Evolutionary conservation across 2,113 vertebrate genomes (phyloP).

Genomic region (Todiramphus saurophagus): DNA sequence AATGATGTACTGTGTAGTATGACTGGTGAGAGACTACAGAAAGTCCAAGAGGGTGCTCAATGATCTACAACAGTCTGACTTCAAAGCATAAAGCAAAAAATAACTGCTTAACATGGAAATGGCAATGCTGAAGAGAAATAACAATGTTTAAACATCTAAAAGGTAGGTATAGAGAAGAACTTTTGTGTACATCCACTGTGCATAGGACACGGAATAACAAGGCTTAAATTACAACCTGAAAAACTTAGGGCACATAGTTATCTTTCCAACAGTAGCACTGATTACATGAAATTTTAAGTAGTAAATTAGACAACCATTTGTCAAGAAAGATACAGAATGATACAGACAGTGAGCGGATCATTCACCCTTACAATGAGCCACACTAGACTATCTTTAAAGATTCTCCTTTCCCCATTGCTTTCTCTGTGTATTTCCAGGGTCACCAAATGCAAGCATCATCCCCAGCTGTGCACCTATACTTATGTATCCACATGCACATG

Average conservation of each 20-base stretch:
- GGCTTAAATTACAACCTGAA: background rate
- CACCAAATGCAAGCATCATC: background rate
- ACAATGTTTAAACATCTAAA: background rate
- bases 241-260: background rate
- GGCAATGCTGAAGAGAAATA: background rate
- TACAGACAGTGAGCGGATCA: background rate
- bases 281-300: background rate
- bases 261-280: background rate
- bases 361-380: background rate
- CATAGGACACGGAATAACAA: rapidly evolving
- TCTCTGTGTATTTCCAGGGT: background rate
- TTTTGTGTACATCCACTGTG: background rate
- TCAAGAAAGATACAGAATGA: background rate
- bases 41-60: background rate
- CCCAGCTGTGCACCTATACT: background rate
- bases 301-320: background rate
- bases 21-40: background rate
- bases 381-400: background rate
- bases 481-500: background rate
- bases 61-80: background rate
- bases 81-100: background rate
- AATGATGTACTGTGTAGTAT: background rate
- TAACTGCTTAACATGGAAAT: background rate
- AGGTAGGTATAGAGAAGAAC: background rate
- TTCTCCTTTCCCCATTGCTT: background rate